Evolutionary conservation across 1,140 invertebrate genomes (phyloP), one percentile per base, ranked within the genome.

Genomic region (Dinothrombium tinctorium): DNA sequence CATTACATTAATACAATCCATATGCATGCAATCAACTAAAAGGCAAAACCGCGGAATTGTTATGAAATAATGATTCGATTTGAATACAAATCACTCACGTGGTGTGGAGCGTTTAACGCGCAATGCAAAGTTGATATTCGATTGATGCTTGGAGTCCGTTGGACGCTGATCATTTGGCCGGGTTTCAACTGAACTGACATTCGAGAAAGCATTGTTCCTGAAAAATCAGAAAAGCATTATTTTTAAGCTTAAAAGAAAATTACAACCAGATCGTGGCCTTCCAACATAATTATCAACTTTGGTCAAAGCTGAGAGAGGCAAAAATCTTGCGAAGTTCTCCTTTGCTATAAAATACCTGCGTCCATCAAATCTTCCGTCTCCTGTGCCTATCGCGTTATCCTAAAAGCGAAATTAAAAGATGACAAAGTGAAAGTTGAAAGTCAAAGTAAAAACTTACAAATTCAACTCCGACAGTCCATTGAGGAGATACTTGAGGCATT

Each of bases 331-430:
- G 56, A 66, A 64, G 37, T 61, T 59, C 19, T 58, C 63, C 15
- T 65, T 63, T 59, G 77, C 80, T n/a, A 64, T 53, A 55, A 83
- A 83, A 53, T 73, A 70, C 25, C 69, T 65, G 36, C 65, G 53
- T 3, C 73, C 72, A 50, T 72, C 68, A 50, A 76, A 75, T 5
- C 61, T 68, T 39, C 81, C 83, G 65, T 87, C 76, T 23, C 48
- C 48, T 11, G 44, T 37, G 28, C 51, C 52, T 19, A 56, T 47
- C 4, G 43, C 35, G 28, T 49, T 51, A 37, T 56, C 55, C 54
- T n/a, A n/a, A n/a, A n/a, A n/a, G n/a, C n/a, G n/a, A n/a, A n/a
- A n/a, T 21, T 14, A 43, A 11, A 17, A 43, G 15, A 25, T 19
- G 32, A 14, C 15, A 38, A 22, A 17, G 17, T 25, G 11, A 24